Evolutionary conservation across 2,888 invertebrate species (phyloP), one percentile per base, ranked within the genome.

Genomic region (Cryptocephalus primarius): DNA sequence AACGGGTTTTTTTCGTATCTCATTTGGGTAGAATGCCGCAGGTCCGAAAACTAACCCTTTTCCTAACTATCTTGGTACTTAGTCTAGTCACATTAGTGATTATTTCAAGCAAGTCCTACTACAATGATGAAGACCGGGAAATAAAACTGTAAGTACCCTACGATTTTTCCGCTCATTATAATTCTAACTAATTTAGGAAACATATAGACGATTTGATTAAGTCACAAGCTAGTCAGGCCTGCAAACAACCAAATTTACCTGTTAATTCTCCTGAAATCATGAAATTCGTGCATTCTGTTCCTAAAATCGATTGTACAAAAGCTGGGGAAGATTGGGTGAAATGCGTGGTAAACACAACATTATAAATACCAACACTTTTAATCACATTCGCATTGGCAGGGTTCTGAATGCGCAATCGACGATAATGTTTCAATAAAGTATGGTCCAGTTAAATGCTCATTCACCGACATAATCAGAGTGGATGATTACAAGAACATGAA

Each of bases 301-400:
- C 79, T 0, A 76, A 78, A 1, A 71, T 91, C 2, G 68, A 74
- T 10, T 93, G 93, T 62, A 73, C 74, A 9, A 68, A 61, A 60
- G 75, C 67, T 50, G 75, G 70, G 34, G 57, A 64, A 32, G 84
- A 90, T 64, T 93, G 92, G 93, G 87, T 91, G 1, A 75, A 73
- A 56, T 84, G 86, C 55, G 75, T 78, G 63, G 86, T 86, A 64
- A 76, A 77, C 64, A 49, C 45, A 22, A 44, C 12, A 22, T 2
- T 11, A 31, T 13, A 14, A 41, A 40, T 32, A 3, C 14, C 39
- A 22, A 13, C 32, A 42, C 13, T 36, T 33, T 22, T 22, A 22
- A 22, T 22, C 6, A 22, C 22, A 22, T 22, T 22, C 39, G 8
- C n/a, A 22, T 40, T 60, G 68, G 13, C 57, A 73, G 62, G 71